Percentiles rank a stretch among this genome's conserved stretches.
Evolutionary conservation across 2,888 invertebrate species (phyloP).

Genomic region (Cancer borealis): DNA sequence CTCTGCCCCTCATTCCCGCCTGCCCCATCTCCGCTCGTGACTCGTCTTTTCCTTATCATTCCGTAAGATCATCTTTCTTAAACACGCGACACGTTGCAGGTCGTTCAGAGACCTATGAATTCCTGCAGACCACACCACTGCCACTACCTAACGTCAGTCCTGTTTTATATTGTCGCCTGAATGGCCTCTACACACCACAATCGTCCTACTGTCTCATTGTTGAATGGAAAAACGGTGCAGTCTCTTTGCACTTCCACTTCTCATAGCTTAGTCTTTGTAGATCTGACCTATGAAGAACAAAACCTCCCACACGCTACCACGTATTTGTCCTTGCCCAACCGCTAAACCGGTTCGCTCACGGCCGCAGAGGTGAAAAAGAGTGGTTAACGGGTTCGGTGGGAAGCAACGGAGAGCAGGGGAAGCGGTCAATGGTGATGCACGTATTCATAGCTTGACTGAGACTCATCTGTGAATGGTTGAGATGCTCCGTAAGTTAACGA

Average conservation of each 20-base stretch:
- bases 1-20: background rate
- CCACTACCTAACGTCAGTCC: background rate
- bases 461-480: background rate
- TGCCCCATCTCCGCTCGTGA: conserved; percentile 9
- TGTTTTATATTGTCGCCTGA: too few relatives aligned
- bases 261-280: background rate
- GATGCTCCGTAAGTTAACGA: background rate
- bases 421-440: background rate
- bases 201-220: background rate
- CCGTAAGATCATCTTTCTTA: conserved; percentile 5
- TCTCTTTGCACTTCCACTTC: background rate
- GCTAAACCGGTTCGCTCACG: conserved; percentile 20
- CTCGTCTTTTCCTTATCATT: background rate
- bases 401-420: background rate
- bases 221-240: too few relatives aligned
- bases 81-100: background rate
- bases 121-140: background rate
- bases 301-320: background rate
- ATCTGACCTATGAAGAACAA: background rate
- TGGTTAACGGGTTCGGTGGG: background rate
- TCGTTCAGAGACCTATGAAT: background rate
- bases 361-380: background rate
- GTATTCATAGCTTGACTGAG: background rate
- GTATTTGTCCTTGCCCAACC: background rate
- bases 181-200: too few relatives aligned